Percentiles rank a stretch among this genome's conserved stretches.
These are phyloP conservation scores for Musca vetustissima DNA, from an alignment of 1,140 invertebrate genomes.

Conservation along the genomic window DNA sequence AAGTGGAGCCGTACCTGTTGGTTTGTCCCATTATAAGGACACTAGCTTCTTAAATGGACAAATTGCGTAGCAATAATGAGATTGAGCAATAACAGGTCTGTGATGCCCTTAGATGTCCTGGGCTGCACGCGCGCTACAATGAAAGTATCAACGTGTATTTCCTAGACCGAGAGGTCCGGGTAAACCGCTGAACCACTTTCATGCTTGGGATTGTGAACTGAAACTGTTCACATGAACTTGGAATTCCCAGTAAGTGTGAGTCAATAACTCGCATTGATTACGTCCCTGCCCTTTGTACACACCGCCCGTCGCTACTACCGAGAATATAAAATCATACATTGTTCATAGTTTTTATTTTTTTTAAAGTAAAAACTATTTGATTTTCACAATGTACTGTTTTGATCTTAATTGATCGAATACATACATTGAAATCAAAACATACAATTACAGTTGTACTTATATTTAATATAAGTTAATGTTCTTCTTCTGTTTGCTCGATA, in stretches of 20 bases:
- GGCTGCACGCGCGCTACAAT: conserved; percentile 34
- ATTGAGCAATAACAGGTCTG: conserved; percentile 33
- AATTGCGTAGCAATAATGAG: conserved; percentile 31
- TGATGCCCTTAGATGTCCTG: conserved; percentile 31
- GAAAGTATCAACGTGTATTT: conserved; percentile 55
- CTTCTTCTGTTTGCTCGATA: too few relatives aligned
- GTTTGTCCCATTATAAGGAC: conserved; percentile 26
- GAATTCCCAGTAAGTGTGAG: conserved; percentile 86
- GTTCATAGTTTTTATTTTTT: too few relatives aligned
- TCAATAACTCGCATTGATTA: conserved; percentile 74
- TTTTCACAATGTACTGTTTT: too few relatives aligned
- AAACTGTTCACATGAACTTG: conserved; percentile 83
- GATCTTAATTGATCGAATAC: too few relatives aligned
- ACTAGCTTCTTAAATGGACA: conserved; percentile 28
- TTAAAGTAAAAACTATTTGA: too few relatives aligned
- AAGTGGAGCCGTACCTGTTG: conserved; percentile 26
- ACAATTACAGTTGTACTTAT: too few relatives aligned
- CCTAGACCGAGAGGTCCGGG: conserved; percentile 69
- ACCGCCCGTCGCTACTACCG: conserved; percentile 27
- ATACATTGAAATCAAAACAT: too few relatives aligned
- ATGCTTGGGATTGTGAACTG: conserved; percentile 82
- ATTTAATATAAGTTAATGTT: too few relatives aligned
- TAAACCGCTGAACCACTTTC: conserved; percentile 76
- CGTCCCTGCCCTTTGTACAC: conserved; percentile 26
- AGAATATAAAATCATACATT: too few relatives aligned